These are phyloP conservation scores for Phalera bucephala DNA, from an alignment of 2,888 invertebrate genomes.

Conservation along the genomic window DNA sequence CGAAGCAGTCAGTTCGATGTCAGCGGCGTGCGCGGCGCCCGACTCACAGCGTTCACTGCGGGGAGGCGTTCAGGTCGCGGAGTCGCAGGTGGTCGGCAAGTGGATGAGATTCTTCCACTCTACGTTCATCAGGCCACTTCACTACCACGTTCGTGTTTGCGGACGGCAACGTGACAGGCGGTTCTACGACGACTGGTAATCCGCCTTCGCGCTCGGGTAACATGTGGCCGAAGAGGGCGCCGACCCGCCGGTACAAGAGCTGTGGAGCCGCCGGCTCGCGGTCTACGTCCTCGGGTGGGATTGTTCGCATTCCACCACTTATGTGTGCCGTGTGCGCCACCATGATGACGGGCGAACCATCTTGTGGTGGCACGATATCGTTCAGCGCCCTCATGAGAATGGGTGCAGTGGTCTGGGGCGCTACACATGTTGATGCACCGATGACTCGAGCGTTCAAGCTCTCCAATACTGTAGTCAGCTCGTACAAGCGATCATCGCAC, in stretches of 20 bases:
- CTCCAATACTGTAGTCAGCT: constrained; percentile 87
- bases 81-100: constrained; percentile 63
- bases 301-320: constrained; percentile 36
- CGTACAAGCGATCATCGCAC: constrained; percentile 88
- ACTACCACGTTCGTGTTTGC: constrained; percentile 61
- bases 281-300: constrained; percentile 33
- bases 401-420: constrained; percentile 54
- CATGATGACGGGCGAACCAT: constrained; percentile 54
- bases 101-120: constrained; percentile 50
- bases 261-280: constrained; percentile 46
- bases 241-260: constrained; percentile 60
- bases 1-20: constrained; percentile 55
- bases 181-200: constrained; percentile 66
- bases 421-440: constrained; percentile 84
- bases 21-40: constrained; percentile 35
- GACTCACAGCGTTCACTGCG: constrained; percentile 52
- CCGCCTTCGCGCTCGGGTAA: constrained; percentile 64
- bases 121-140: constrained; percentile 67
- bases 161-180: constrained; percentile 67
- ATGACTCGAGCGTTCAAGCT: constrained; percentile 88
- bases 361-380: constrained; percentile 54
- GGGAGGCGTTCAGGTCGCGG: constrained; percentile 59
- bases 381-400: constrained; percentile 62
- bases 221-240: constrained; percentile 64
- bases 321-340: constrained; percentile 55